Conservation (phyloP, 1,140 invertebrate species). For the Agrypnia vestita region DNA sequence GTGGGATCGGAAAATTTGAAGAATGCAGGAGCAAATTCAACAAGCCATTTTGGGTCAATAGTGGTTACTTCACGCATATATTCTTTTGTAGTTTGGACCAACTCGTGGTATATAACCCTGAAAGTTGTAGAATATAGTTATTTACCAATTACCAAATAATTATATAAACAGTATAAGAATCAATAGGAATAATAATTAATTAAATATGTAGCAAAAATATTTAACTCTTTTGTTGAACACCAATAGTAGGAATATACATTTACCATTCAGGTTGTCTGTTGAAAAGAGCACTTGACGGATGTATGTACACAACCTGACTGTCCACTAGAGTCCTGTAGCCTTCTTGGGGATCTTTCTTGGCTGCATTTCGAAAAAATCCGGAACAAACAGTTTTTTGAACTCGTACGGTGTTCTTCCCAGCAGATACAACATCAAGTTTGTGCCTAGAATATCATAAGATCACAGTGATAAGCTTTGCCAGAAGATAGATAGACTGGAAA, state of each 20-base stretch:
- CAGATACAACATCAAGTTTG: conserved; percentile 97
- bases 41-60: conserved; percentile 99
- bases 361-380: conserved; percentile 98
- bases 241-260: conserved; percentile 59
- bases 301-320: conserved; percentile 98
- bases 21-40: conserved; percentile 99
- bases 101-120: conserved; percentile 98
- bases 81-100: conserved; percentile 99
- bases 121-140: conserved; percentile 58
- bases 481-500: too few relatives aligned
- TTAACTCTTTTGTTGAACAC: neutral
- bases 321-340: conserved; percentile 98
- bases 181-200: neutral
- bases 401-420: conserved; percentile 94
- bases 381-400: conserved; percentile 99
- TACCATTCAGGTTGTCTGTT: conserved; percentile 99
- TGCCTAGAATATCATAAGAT: conserved; percentile 85
- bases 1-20: conserved; percentile 99
- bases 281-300: conserved; percentile 98
- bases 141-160: too few relatives aligned
- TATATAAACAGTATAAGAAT: neutral
- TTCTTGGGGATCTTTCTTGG: conserved; percentile 99
- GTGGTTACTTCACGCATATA: conserved; percentile 99
- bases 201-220: neutral
- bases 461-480: conserved; percentile 22